Evolutionary conservation across 2,113 vertebrate genomes (phyloP).

Genomic region (Willisornis vidua): DNA sequence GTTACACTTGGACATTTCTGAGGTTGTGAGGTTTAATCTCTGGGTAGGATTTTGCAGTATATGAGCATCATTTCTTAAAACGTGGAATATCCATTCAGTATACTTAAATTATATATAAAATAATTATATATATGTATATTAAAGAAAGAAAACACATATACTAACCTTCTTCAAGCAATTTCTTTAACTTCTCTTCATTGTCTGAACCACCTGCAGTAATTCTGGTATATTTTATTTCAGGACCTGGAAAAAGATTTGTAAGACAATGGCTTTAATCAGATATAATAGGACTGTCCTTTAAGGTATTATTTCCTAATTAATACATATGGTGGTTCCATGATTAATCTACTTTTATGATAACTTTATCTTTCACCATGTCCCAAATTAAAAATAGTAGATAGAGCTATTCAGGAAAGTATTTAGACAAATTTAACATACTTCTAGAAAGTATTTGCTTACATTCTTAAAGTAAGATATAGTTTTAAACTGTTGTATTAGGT

Average conservation of each 20-base stretch:
- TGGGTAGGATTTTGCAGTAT: neutral
- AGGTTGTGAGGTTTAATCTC: neutral
- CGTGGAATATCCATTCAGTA: neutral
- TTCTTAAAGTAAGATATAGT: neutral
- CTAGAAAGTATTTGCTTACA: neutral
- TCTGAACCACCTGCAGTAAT: constrained; percentile 72
- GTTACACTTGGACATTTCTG: neutral
- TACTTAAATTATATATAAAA: neutral
- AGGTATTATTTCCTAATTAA: neutral
- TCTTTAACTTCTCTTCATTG: constrained; percentile 74
- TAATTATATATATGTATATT: neutral
- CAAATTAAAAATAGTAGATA: neutral
- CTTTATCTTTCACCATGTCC: neutral
- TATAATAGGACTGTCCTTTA: neutral
- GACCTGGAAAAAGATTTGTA: constrained; percentile 50
- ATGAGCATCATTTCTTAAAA: neutral
- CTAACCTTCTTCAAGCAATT: constrained; percentile 79
- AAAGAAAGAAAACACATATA: neutral
- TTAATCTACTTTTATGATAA: neutral
- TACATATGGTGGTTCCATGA: neutral
- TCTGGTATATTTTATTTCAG: constrained; percentile 79
- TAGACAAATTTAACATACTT: neutral
- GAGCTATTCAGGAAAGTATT: neutral
- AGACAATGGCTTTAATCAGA: neutral
- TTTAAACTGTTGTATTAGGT: neutral